A percentile compares a stretch with the other conserved stretches of the same genome.
Conservation (phyloP, 2,888 invertebrate genomes). For the Rutpela maculata region DNA sequence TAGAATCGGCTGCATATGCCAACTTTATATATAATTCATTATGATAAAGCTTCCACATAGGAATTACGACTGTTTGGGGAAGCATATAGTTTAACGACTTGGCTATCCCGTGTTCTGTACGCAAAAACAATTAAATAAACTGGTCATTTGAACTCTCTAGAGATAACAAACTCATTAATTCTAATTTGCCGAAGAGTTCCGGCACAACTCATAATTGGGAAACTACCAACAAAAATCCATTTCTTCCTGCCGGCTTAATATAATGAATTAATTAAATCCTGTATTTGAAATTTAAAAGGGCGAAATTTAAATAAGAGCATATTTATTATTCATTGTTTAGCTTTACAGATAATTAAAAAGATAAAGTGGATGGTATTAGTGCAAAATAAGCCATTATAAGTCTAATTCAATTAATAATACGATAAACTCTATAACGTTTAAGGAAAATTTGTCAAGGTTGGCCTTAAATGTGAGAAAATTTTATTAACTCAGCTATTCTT, state of each 20-base stretch:
- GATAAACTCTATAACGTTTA: no score
- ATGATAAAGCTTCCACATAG: constrained; percentile 55
- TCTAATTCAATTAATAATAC: no score
- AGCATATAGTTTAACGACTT: constrained; percentile 66
- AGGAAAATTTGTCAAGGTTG: no score
- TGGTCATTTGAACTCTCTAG: constrained; percentile 62
- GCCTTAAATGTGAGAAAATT: no score
- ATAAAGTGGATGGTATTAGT: background rate
- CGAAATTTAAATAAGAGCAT: background rate
- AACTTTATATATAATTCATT: constrained; percentile 53
- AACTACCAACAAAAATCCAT: constrained; percentile 30
- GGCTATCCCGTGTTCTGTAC: constrained; percentile 58
- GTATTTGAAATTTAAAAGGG: background rate
- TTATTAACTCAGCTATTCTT: no score
- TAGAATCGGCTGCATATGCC: constrained; percentile 32
- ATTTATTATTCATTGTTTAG: background rate
- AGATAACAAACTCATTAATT: constrained; percentile 65
- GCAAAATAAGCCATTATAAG: constrained; percentile 10
- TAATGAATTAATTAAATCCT: constrained; percentile 15
- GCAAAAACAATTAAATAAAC: constrained; percentile 67
- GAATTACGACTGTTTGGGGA: constrained; percentile 62
- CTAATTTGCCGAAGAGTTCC: constrained; percentile 53
- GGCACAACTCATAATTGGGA: constrained; percentile 32
- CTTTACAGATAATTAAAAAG: background rate
- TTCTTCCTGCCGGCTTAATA: constrained; percentile 18